phyloP scores from a whole-genome alignment of 2,888 invertebrate species.

The Iselma pallidipennis region DNA sequence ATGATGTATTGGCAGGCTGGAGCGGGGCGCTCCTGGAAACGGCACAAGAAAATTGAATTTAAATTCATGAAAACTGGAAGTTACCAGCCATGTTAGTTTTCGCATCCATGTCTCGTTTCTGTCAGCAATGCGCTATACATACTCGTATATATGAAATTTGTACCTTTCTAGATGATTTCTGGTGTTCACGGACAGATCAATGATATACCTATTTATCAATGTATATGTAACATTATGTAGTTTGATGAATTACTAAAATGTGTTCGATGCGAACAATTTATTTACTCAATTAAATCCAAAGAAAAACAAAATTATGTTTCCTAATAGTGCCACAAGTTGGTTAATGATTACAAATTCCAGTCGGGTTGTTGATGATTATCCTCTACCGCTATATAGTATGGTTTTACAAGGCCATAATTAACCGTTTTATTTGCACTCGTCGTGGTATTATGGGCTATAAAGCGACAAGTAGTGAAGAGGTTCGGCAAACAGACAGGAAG shows the following conservation, averaged over 20 bases:
- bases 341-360: too few relatives aligned
- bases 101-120: conserved; percentile 1
- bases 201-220: neutral
- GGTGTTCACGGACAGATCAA: neutral
- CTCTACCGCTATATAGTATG: neutral
- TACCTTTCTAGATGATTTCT: conserved; percentile 1
- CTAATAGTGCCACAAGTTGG: too few relatives aligned
- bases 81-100: conserved; percentile 39
- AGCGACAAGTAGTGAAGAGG: conserved; percentile 30
- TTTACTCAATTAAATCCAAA: too few relatives aligned
- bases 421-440: conserved; percentile 27
- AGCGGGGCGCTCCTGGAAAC: conserved; percentile 42
- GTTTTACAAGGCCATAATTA: conserved; percentile 23
- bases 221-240: neutral
- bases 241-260: too few relatives aligned
- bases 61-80: conserved; percentile 55
- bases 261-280: too few relatives aligned
- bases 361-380: neutral
- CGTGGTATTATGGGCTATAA: neutral
- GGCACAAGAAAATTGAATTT: conserved; percentile 55
- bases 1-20: conserved; percentile 51
- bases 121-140: neutral
- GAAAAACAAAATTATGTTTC: too few relatives aligned
- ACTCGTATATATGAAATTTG: neutral
- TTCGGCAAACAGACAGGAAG: conserved; percentile 36